Evolutionary conservation across 2,797 vertebrate genomes (phyloP).

Genomic region (Discoglossus pictus): DNA sequence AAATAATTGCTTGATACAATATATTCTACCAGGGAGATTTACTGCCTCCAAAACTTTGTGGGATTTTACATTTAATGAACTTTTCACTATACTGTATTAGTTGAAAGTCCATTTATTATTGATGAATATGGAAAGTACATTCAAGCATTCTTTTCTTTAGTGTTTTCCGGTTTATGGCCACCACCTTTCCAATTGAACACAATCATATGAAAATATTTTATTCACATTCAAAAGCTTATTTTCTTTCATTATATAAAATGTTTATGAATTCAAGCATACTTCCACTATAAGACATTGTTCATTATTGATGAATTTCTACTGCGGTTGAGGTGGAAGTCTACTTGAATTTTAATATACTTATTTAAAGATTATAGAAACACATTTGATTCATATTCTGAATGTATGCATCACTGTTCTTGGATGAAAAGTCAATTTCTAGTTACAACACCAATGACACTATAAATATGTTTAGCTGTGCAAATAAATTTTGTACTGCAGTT

Average conservation of each 20-base stretch:
- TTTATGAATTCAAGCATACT: constrained; percentile 46
- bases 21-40: constrained; percentile 28
- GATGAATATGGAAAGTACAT: constrained; percentile 44
- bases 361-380: constrained; percentile 30
- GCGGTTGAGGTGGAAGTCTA: constrained; percentile 18
- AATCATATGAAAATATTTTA: constrained; percentile 40
- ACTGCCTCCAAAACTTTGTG: constrained; percentile 22
- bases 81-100: constrained; percentile 41
- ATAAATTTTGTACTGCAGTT: not conserved
- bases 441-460: not conserved
- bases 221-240: constrained; percentile 41
- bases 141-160: constrained; percentile 26
- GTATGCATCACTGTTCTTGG: not conserved
- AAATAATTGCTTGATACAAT: constrained; percentile 35
- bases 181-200: constrained; percentile 25
- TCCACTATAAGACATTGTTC: constrained; percentile 36
- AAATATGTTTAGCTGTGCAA: not conserved
- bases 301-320: constrained; percentile 43
- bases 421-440: not conserved
- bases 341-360: constrained; percentile 46
- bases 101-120: constrained; percentile 38
- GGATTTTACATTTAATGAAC: constrained; percentile 43
- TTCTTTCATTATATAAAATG: constrained; percentile 47
- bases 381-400: constrained; percentile 18
- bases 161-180: constrained; percentile 17